phyloP scores from a whole-genome alignment of 2,113 vertebrate genomes.

The Ictidomys tridecemlineatus region DNA sequence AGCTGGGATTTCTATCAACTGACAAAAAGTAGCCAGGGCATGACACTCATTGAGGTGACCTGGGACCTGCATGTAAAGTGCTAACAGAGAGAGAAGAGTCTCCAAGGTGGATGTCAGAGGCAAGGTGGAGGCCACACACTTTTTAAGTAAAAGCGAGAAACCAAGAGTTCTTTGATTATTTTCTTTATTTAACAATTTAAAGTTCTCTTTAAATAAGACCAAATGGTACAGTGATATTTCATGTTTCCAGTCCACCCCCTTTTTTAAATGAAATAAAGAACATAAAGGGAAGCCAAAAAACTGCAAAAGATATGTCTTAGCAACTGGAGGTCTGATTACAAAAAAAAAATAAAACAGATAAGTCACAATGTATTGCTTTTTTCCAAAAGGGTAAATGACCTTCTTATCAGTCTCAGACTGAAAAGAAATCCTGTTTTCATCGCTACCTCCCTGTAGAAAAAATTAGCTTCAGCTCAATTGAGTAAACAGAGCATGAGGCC shows the following conservation, averaged over 20 bases:
- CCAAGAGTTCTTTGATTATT: not conserved
- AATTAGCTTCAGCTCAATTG: not conserved
- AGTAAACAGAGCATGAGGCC: not conserved
- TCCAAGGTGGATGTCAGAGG: fast-evolving
- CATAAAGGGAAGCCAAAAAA: not conserved
- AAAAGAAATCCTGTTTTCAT: not conserved
- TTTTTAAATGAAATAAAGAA: conserved; percentile 13
- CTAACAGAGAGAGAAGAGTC: fast-evolving
- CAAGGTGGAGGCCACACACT: not conserved
- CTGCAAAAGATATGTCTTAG: not conserved
- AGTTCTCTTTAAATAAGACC: not conserved
- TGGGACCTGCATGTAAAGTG: not conserved
- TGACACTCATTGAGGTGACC: not conserved
- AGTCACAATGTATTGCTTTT: not conserved
- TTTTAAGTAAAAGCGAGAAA: conserved; percentile 29
- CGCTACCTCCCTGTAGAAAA: not conserved
- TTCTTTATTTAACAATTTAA: not conserved
- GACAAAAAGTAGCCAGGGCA: not conserved
- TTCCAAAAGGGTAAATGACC: not conserved
- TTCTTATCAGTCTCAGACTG: not conserved
- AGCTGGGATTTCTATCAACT: not conserved
- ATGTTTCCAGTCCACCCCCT: not conserved
- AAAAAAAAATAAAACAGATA: not conserved
- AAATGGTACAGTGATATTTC: not conserved
- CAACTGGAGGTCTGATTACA: not conserved